Conservation (phyloP, 2,797 vertebrate genomes). For the Crenuchus spilurus region DNA sequence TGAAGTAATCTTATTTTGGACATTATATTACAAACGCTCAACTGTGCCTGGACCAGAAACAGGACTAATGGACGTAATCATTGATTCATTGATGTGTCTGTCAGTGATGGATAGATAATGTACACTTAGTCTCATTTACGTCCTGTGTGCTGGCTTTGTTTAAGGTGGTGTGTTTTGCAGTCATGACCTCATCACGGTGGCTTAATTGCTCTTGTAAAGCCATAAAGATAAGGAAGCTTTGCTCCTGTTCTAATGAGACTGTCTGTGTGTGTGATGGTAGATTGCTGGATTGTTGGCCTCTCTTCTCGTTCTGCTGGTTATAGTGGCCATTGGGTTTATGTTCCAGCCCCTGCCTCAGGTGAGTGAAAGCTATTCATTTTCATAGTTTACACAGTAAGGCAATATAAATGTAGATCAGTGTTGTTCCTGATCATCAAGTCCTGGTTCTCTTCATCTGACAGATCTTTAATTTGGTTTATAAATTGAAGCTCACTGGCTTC, state of each 20-base stretch:
- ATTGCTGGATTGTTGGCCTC: constrained; percentile 91
- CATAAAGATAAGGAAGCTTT: constrained; percentile 21
- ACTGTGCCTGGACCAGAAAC: background rate
- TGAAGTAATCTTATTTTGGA: too few relatives aligned
- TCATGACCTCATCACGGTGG: background rate
- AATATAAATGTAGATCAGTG: background rate
- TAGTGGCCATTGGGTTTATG: constrained; percentile 91
- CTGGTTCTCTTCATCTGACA: too few relatives aligned
- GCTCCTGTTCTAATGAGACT: constrained; percentile 4
- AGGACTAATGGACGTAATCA: too few relatives aligned
- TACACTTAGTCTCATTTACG: background rate
- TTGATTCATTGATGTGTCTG: too few relatives aligned
- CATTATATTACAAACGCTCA: too few relatives aligned
- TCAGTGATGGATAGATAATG: background rate
- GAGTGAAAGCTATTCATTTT: constrained; percentile 41
- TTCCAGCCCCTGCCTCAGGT: constrained; percentile 95
- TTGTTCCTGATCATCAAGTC: background rate
- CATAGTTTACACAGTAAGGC: background rate
- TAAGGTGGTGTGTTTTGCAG: constrained; percentile 7
- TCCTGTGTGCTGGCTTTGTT: background rate
- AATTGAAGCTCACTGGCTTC: too few relatives aligned
- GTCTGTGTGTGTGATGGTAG: constrained; percentile 71
- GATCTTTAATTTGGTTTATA: too few relatives aligned
- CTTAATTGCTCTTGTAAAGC: constrained; percentile 49
- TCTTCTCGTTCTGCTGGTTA: constrained; percentile 90